Evolutionary conservation across 1,140 invertebrate species (phyloP).

Genomic region (Eueides isabella): DNA sequence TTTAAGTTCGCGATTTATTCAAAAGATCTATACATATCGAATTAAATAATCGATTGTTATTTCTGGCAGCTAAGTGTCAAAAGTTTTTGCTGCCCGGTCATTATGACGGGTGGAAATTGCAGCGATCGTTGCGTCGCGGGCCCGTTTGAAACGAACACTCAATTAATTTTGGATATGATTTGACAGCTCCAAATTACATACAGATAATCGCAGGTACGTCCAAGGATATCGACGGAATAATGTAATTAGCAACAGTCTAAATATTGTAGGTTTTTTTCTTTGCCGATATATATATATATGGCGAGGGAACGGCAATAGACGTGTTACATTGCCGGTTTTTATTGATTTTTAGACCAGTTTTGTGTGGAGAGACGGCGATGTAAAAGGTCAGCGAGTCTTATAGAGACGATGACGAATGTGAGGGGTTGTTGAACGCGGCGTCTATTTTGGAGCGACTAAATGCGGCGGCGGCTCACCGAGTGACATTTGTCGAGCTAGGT

Average conservation of each 20-base stretch:
- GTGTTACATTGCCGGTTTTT: conserved; percentile 45
- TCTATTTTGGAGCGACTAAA: conserved; percentile 80
- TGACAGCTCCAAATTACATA: conserved; percentile 72
- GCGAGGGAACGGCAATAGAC: not conserved
- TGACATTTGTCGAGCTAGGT: conserved; percentile 78
- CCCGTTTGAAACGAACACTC: conserved; percentile 61
- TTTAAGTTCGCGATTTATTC: conserved; percentile 45
- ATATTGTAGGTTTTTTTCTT: conserved; percentile 21
- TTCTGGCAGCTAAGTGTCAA: conserved; percentile 62
- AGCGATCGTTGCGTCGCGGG: conserved; percentile 57
- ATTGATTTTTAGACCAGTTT: conserved; percentile 35
- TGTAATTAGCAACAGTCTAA: conserved; percentile 38
- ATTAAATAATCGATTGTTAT: conserved; percentile 72
- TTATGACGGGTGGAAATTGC: conserved; percentile 69
- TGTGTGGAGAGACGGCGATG: conserved; percentile 51
- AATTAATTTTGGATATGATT: conserved; percentile 73
- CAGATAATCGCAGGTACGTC: conserved; percentile 44
- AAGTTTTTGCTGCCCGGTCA: conserved; percentile 69
- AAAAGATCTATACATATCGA: conserved; percentile 52
- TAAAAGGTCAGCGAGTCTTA: conserved; percentile 55
- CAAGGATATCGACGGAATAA: conserved; percentile 36
- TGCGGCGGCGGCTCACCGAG: conserved; percentile 70
- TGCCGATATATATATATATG: not conserved
- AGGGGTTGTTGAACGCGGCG: conserved; percentile 78
- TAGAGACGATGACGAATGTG: conserved; percentile 70